phyloP scores from a whole-genome alignment of 2,888 invertebrate genomes.

The Rhogogaster chlorosoma region DNA sequence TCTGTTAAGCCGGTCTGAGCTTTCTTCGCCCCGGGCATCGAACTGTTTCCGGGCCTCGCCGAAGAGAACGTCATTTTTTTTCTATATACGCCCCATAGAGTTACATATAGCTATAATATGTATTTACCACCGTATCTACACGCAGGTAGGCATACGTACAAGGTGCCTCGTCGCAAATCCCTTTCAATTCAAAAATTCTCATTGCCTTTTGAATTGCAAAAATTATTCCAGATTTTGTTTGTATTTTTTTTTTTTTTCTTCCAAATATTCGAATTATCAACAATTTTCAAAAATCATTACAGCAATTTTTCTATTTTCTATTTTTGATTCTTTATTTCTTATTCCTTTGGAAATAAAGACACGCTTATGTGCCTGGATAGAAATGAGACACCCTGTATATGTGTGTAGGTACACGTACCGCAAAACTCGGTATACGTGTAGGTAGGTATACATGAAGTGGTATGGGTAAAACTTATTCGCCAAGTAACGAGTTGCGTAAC shows the following conservation, averaged over 20 bases:
- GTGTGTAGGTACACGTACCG: neutral
- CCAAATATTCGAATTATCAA: neutral
- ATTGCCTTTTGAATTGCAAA: neutral
- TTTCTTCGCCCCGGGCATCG: constrained; percentile 72
- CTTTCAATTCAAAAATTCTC: neutral
- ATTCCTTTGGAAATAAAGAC: neutral
- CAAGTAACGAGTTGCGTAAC: constrained; percentile 38
- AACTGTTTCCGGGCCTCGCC: constrained; percentile 69
- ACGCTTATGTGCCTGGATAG: neutral
- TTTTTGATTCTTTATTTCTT: neutral
- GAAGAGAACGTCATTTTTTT: constrained; percentile 49
- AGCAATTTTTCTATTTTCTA: neutral
- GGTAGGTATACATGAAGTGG: neutral
- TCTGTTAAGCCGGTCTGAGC: constrained; percentile 55
- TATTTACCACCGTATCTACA: constrained; percentile 18
- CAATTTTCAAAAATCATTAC: neutral
- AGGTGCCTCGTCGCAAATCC: neutral
- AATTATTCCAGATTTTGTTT: neutral
- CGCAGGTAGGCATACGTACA: neutral
- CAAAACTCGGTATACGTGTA: neutral
- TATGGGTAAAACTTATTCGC: constrained; percentile 18
- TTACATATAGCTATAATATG: neutral
- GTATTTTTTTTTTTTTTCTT: neutral
- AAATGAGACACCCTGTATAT: constrained; percentile 9
- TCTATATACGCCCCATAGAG: constrained; percentile 2